Base-by-base conservation (phyloP, 2,113 vertebrate genomes). In the Petroica traversi region DNA sequence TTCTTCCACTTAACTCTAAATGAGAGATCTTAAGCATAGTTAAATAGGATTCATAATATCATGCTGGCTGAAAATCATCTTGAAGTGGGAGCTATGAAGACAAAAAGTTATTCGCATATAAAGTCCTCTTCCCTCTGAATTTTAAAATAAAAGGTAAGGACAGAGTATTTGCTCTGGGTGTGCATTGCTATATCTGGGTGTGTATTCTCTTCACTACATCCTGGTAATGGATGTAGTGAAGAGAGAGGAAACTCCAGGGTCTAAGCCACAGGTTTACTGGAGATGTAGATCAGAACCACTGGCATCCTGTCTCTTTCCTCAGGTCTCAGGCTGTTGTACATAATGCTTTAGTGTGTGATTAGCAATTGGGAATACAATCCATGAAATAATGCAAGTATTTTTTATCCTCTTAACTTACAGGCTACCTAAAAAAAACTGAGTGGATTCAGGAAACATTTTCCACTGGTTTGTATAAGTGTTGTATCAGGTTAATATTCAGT, bases 1-100 rank as follows among this genome's bases (percentile, higher is more conserved):
- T 98, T 98, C 96, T 98, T 96, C 98, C 97, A 97, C 97, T 98
- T 98, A 98, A 96, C 93, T 98, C 88, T 97, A 96, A 98, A 97
- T 97, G 97, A 98, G 96, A 96, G 98, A 95, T 97, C 97, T 98
- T 98, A 98, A 98, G 97, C 97, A 92, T 96, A 95, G 97, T 97
- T 98, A 97, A 98, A 97, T 92, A 96, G 96, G 94, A 97, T 98
- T 98, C 96, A 95, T 97, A 94, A 96, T 94, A 57, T 96, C 91
- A n/a, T 64, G 78, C 94, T 97, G 95, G 64, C 93, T 89, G 95
- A 87, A 97, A 97, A 97, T 97, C 93, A 95, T 95, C 89, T 94
- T 95, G 94, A 98, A 98, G 97, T 79, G 67, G 89, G 86, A 58
- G 81, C 62, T 95, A 40, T 77, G 95, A 97, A 96, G 66, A 74